phyloP scores from a whole-genome alignment of 2,113 vertebrate species.

The Enhydra lutris region DNA sequence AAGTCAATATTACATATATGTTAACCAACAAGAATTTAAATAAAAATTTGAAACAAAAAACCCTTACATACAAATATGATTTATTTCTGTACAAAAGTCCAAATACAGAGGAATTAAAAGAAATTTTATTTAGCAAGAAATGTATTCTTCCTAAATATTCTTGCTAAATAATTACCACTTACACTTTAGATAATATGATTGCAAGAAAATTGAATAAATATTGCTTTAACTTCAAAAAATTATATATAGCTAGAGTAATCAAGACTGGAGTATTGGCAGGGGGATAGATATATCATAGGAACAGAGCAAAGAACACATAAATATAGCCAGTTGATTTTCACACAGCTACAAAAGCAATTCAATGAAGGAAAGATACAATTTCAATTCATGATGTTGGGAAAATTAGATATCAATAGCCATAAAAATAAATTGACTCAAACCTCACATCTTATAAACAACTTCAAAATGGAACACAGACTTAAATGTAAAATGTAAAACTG shows the following conservation, averaged over 20 bases:
- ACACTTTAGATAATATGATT: conserved; percentile 69
- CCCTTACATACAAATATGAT: not conserved
- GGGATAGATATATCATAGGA: not conserved
- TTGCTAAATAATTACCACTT: conserved; percentile 38
- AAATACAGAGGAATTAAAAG: not conserved
- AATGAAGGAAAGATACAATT: not conserved
- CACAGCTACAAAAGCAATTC: not conserved
- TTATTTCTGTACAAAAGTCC: conserved; percentile 47
- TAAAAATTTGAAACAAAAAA: not conserved
- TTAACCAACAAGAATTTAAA: not conserved
- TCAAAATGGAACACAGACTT: not conserved
- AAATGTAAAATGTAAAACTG: not conserved
- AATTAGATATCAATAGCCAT: not conserved
- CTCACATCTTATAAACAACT: not conserved
- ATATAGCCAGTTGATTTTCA: not conserved
- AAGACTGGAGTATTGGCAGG: not conserved
- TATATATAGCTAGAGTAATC: not conserved
- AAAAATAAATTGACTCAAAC: not conserved
- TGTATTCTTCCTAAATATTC: not conserved
- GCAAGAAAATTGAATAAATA: conserved; percentile 57
- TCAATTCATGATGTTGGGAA: not conserved
- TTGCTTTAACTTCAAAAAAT: conserved; percentile 55
- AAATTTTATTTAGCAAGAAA: not conserved
- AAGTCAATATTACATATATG: not conserved
- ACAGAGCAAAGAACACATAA: not conserved